Base-by-base conservation (phyloP, 35 echinoderm and acorn worm genomes). In the Ophioderma brevispina region DNA sequence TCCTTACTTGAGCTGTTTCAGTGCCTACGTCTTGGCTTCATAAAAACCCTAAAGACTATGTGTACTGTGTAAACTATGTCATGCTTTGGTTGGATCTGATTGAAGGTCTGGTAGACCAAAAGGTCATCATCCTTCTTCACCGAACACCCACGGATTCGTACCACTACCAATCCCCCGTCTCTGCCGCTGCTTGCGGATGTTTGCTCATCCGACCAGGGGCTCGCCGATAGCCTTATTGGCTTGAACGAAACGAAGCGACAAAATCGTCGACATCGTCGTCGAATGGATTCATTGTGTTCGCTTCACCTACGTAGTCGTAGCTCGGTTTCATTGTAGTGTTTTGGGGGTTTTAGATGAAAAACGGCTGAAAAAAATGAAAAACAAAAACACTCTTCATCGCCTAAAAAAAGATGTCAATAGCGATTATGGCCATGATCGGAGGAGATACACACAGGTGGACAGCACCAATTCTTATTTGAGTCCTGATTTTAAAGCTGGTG, bases 1-100 rank as follows among this genome's bases (percentile, higher is more conserved):
- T 46, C 17, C 97, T 91, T 87, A 99, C 97, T 33, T 95, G 79
- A 63, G 97, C 97, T 35, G 97, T 99, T 91, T 95, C 97, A 75
- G 92, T 95, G 41, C 97, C 97, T 4, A 95, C 89, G 4, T 92
- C 84, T 76, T 99, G 93, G 13, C 93, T 55, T 78, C 93, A 91
- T 64, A 99, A 75, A 82, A 99, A 50, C 3, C 97, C 97, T 49
- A 99, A 35, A 11, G 97, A 95, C 2, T 78, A n/a, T 99, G 91
- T 70, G 97, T 95, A 56, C 97, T 99, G 25, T 93, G 49, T 31
- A 99, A 64, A 77, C 93, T 95, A 77, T 92, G 31, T 95, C 87
- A 77, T 99, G 87, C 33, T 88, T 89, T 46, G 86, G 25, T 37
- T 95, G 84, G 19, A 93, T 92, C 76, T 99, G 87, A 35, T 64